These are phyloP conservation scores for Poicephalus meyeri DNA, from an alignment of 2,113 vertebrate species.

Conservation along the genomic window DNA sequence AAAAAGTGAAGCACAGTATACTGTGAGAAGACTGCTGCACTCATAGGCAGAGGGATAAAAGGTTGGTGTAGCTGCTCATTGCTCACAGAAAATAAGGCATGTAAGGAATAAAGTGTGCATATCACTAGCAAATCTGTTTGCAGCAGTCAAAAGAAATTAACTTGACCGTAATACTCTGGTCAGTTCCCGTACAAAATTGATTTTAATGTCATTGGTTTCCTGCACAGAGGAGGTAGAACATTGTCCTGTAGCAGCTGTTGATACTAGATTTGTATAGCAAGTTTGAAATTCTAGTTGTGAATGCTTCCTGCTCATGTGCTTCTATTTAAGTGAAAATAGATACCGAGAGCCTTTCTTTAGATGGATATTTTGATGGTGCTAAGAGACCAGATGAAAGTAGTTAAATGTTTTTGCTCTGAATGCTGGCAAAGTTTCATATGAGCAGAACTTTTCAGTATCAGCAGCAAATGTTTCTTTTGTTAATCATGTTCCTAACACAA, in stretches of 20 bases:
- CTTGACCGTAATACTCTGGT: neutral
- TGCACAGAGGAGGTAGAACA: neutral
- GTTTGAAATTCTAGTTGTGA: neutral
- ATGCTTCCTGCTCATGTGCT: neutral
- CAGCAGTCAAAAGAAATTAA: neutral
- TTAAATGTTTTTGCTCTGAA: accelerated
- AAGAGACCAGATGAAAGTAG: neutral
- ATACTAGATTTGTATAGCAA: accelerated
- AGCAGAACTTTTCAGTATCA: neutral
- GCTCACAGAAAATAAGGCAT: neutral
- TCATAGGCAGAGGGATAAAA: neutral
- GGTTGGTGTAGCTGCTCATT: neutral
- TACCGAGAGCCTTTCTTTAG: neutral
- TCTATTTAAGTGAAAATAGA: neutral
- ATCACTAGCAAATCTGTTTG: neutral
- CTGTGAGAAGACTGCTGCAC: neutral
- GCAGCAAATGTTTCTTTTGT: neutral
- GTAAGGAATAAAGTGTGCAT: neutral
- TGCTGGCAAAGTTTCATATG: neutral
- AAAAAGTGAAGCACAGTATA: neutral
- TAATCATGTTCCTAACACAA: neutral
- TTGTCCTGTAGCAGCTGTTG: neutral
- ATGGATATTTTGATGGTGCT: neutral
- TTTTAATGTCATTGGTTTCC: neutral
- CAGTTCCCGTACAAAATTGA: neutral